Evolutionary conservation across 2,113 vertebrate species (phyloP), one percentile per base, ranked within the genome.

Genomic region (Malurus alboscapulatus): DNA sequence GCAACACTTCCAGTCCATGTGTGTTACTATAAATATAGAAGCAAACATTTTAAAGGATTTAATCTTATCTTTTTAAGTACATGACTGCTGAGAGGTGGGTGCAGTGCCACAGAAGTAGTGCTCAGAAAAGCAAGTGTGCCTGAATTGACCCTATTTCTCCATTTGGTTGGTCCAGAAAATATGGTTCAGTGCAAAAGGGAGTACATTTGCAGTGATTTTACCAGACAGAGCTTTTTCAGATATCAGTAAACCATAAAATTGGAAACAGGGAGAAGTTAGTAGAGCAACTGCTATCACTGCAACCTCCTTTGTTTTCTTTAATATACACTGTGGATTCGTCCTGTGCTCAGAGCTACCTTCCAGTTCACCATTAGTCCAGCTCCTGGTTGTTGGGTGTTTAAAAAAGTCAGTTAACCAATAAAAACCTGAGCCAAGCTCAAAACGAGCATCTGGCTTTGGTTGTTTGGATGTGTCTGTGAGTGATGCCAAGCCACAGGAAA

Each of bases 391-490:
- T 7, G 19, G 73, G 73, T 58, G 55, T 79, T 90, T 79, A 29
- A 86, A 96, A 78, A 90, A 95, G 54, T 84, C 79, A 63, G 68
- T 45, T 88, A 74, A 67, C 87, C 89, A 76, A 75, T 66, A 94
- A 92, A 95, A 92, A 32, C 38, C 80, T 38, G 78, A 84, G 89
- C 81, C 93, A 95, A 87, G 84, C 75, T 68, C 71, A 6, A 51
- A 83, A 61, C 1, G 26, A 87, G 87, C 78, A 66, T 83, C 93
- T 94, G 96, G 88, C 57, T 55, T 8, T 40, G 72, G 84, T 45
- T 88, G 92, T 87, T 93, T 62, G 53, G 67, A 81, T 86, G 88
- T 85, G 92, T 40, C 79, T 78, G 76, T 95, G 87, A 90, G 79
- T 69, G 78, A 92, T 62, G 47, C 80, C 87, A 85, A 93, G 81